A percentile compares a stretch with the other conserved stretches of the same genome.
Conservation (phyloP, 2,797 vertebrate genomes). For the Cottoperca gobio region DNA sequence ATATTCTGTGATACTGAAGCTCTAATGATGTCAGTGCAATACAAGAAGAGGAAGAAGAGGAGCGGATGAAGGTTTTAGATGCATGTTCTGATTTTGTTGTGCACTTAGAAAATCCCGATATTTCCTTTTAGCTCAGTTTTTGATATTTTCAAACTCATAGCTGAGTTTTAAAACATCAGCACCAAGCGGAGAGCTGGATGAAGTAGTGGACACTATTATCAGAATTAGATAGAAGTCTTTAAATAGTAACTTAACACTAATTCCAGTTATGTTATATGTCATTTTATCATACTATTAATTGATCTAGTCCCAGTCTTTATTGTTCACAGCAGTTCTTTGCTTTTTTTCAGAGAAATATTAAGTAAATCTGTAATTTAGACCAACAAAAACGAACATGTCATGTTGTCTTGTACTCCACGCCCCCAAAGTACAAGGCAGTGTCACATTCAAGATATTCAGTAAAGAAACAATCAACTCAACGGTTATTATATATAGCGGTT, state of each 20-base stretch:
- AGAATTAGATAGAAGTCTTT: not conserved
- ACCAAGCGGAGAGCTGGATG: not conserved
- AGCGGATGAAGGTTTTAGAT: not conserved
- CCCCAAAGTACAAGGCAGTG: not conserved
- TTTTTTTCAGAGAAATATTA: not conserved
- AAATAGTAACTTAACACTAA: slow-evolving; percentile 33
- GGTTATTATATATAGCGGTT: too few relatives aligned
- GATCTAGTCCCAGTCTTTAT: not conserved
- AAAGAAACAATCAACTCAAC: too few relatives aligned
- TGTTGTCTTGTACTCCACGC: not conserved
- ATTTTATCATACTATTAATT: not conserved
- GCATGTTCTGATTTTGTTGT: not conserved
- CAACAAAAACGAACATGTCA: not conserved
- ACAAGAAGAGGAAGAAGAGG: slow-evolving; percentile 32
- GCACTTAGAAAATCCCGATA: not conserved
- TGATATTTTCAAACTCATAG: not conserved
- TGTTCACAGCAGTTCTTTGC: not conserved
- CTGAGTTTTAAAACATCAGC: not conserved
- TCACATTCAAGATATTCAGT: too few relatives aligned
- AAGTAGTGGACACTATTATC: not conserved
- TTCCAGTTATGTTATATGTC: not conserved
- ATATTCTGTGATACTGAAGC: slow-evolving; percentile 53
- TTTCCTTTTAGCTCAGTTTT: slow-evolving; percentile 1
- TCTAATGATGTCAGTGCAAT: slow-evolving; percentile 62
- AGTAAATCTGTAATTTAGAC: not conserved